Base-by-base conservation (phyloP, 1,140 invertebrate species). In the Sycophila sp. region DNA sequence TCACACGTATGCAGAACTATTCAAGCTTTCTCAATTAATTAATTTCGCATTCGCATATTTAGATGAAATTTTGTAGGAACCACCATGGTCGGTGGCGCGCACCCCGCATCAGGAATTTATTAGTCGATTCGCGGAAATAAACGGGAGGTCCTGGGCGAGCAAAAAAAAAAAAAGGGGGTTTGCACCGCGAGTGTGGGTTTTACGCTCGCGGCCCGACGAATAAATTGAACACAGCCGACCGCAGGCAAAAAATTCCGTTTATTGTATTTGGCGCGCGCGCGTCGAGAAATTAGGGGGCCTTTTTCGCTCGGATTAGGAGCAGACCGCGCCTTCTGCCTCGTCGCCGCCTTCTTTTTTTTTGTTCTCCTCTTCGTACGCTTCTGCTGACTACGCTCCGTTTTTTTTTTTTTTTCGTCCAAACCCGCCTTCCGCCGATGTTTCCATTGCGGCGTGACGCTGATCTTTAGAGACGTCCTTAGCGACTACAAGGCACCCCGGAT, bases 121-220 rank as follows among this genome's bases (percentile, higher is more conserved):
- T 70, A 66, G 56, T 36, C 56, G 76, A 77, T 79, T 77, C 77
- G 47, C 70, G 72, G 77, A 78, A 77, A 75, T 79, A 77, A n/a
- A 78, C 66, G 63, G 73, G 15, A 47, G n/a, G n/a, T n/a, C n/a
- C n/a, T n/a, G n/a, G n/a, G n/a, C n/a, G n/a, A 47, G 19, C 42
- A 6, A 47, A 22, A 24, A 10, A 7, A 47, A 47, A 47, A 47
- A 47, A n/a, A n/a, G n/a, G n/a, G n/a, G n/a, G n/a, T n/a, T n/a
- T n/a, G n/a, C 19, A 8, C 51, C 56, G 65, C 30, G 38, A 4
- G 38, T 28, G 32, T 36, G 42, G 6, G 8, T 17, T 22, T n/a
- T n/a, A n/a, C n/a, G n/a, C n/a, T n/a, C n/a, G n/a, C n/a, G n/a
- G n/a, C n/a, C 17, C 4, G 42, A 4, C 17, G 42, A 47, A 47